Conservation (phyloP, 2,113 vertebrate species). For the Myiagra hebetior region DNA sequence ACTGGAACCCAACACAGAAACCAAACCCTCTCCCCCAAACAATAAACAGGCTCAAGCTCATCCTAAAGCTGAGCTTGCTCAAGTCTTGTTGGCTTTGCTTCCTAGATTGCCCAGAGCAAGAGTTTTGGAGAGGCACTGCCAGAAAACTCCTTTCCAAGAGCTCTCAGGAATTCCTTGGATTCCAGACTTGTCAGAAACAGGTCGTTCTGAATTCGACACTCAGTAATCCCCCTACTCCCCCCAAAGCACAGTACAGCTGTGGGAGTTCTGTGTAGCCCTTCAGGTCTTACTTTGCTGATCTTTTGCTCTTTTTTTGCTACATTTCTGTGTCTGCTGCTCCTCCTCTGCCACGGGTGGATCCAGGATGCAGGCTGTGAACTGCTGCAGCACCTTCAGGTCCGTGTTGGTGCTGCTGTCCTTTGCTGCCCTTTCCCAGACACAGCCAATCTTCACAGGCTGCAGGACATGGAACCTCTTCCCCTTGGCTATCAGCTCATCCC, state of each 20-base stretch:
- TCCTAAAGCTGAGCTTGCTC: background rate
- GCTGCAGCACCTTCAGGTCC: conserved; percentile 73
- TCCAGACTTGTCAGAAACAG: background rate
- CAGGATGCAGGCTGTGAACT: conserved; percentile 78
- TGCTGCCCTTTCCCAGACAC: conserved; percentile 77
- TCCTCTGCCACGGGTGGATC: conserved; percentile 67
- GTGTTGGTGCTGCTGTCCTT: background rate
- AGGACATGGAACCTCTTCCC: conserved; percentile 85
- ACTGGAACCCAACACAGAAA: background rate
- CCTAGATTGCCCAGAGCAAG: background rate
- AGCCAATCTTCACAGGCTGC: conserved; percentile 85
- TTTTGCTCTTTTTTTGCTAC: conserved; percentile 66
- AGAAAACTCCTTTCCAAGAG: background rate
- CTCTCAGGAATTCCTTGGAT: background rate
- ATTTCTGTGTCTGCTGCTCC: conserved; percentile 75
- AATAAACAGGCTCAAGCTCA: background rate
- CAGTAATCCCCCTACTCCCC: rapidly evolving
- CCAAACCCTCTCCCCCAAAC: background rate
- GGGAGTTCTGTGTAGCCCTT: rapidly evolving
- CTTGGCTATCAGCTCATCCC: conserved; percentile 93
- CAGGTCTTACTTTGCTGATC: conserved; percentile 83
- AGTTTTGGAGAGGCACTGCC: background rate
- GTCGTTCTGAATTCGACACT: background rate
- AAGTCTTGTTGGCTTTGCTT: background rate
- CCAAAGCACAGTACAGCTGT: background rate